Conservation (phyloP, 1,140 invertebrate genomes). For the Artemia franciscana region DNA sequence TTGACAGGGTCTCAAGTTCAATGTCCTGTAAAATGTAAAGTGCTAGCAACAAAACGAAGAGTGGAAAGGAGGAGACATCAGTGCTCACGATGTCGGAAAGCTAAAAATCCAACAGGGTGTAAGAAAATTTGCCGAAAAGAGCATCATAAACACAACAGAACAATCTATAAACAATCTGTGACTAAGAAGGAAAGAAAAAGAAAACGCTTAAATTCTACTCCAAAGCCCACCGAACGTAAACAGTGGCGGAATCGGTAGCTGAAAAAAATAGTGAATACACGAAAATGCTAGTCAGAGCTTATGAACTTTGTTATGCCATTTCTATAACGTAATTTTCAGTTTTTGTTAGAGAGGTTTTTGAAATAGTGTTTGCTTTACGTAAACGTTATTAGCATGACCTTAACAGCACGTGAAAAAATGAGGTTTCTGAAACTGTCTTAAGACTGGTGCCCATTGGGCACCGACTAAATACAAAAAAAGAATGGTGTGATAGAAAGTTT, state of each 20-base stretch:
- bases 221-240: background rate
- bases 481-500: too few species aligned
- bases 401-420: too few species aligned
- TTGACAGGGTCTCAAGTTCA: background rate
- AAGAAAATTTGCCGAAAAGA: background rate
- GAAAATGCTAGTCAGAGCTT: too few species aligned
- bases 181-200: background rate
- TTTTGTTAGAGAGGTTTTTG: too few species aligned
- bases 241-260: background rate
- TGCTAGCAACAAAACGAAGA: background rate
- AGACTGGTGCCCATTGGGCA: too few species aligned
- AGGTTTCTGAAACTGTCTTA: too few species aligned
- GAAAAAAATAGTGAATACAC: too few species aligned
- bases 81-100: background rate
- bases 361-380: too few species aligned
- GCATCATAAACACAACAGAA: background rate
- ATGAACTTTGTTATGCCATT: too few species aligned
- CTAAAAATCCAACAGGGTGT: background rate
- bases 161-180: background rate
- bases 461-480: too few species aligned
- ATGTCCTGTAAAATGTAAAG: background rate
- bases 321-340: too few species aligned
- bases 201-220: background rate
- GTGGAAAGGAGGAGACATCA: background rate
- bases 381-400: too few species aligned